Base-by-base conservation (phyloP, 2,797 vertebrate genomes). In the Hypotaenidia okinawae region DNA sequence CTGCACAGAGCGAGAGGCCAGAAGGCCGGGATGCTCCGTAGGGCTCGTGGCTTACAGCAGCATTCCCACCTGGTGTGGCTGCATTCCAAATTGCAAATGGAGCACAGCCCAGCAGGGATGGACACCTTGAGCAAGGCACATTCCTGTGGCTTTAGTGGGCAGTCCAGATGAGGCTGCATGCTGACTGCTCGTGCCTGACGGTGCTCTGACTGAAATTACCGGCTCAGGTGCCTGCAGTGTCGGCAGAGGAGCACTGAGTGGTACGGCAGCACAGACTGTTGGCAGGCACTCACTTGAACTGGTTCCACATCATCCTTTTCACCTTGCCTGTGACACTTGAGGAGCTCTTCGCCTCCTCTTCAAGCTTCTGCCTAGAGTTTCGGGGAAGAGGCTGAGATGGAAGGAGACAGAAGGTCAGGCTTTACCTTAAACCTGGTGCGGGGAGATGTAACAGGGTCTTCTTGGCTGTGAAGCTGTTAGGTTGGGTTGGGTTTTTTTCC, bases 121-220 rank as follows among this genome's bases (percentile, higher is more conserved):
- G 93, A 35, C 77, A 84, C 90, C 90, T 66, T 66, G 7, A 89
- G 67, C 69, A 8, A 87, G 78, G 84, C 78, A 16, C 82, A 90
- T 87, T 94, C 91, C 32, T 39, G 67, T 87, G 95, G 52, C 84
- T 74, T 70, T 89, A 72, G 95, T 83, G 91, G 94, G 94, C 87
- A 94, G 43, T 45, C 43, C 43, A 45, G 43, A 19, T 19, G 43
- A 19, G 43, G 43, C 43, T 45, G 43, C 18, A 9, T 21, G 43
- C 18, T 51, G 78, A 43, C 84, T 89, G 89, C 94, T 37, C 81
- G 91, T 89, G 87, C 96, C 92, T 84, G 91, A 75, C 73, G 51
- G 77, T 22, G 77, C 86, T 62, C 84, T 90, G 30, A 37, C 87
- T 93, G 66, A 88, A 90, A 91, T 88, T 69, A 84, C 83, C 1